Evolutionary conservation across 2,797 vertebrate genomes (phyloP).

Genomic region (Lates japonicus): DNA sequence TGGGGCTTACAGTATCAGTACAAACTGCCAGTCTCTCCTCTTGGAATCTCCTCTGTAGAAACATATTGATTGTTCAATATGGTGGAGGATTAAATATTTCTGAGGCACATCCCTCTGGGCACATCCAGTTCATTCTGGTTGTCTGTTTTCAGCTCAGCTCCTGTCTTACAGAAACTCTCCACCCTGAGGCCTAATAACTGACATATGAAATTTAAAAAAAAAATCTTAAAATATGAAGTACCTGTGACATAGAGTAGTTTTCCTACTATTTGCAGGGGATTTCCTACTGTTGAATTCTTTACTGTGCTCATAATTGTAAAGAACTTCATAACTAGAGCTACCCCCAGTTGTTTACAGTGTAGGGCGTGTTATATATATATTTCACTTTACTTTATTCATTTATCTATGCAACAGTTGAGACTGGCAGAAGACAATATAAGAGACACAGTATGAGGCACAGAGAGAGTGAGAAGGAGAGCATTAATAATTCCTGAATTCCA

Average conservation of each 20-base stretch:
- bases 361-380: not conserved
- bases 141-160: conserved; percentile 38
- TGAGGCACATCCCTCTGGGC: conserved; percentile 27
- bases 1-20: conserved; percentile 13
- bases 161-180: conserved; percentile 7
- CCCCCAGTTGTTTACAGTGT: not conserved
- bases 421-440: not conserved
- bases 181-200: conserved; percentile 13
- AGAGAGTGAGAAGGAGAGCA: not conserved
- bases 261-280: not conserved
- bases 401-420: not conserved
- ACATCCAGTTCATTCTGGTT: conserved; percentile 45
- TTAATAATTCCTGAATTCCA: not conserved
- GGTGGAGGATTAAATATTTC: conserved; percentile 63
- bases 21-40: conserved; percentile 27
- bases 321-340: not conserved
- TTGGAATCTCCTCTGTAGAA: conserved; percentile 33
- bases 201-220: not conserved
- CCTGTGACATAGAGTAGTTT: not conserved
- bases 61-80: conserved; percentile 64
- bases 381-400: not conserved
- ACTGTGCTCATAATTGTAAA: not conserved
- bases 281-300: not conserved
- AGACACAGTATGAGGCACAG: not conserved
- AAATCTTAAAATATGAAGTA: not conserved